Evolutionary conservation across 2,113 vertebrate genomes (phyloP).

Genomic region (Lasiurus cinereus): DNA sequence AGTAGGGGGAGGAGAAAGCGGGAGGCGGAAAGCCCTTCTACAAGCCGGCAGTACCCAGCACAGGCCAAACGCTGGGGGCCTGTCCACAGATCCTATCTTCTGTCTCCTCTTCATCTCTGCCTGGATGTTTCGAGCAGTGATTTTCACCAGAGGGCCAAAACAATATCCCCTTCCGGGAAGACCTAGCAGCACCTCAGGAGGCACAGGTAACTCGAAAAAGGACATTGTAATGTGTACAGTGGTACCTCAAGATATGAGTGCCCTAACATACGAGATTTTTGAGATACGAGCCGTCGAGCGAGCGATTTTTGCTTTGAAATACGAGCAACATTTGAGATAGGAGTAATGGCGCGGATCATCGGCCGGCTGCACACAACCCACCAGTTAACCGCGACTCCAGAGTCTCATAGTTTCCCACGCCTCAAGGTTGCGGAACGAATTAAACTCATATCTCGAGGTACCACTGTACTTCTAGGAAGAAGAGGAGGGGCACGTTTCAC

Average conservation of each 20-base stretch:
- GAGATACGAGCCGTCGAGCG: too few species aligned
- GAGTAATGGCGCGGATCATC: too few species aligned
- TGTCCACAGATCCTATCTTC: background rate
- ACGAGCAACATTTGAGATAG: too few species aligned
- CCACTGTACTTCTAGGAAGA: background rate
- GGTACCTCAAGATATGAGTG: too few species aligned
- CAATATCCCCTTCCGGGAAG: background rate
- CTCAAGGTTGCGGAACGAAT: too few species aligned
- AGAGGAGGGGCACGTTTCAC: background rate
- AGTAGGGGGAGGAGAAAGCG: background rate
- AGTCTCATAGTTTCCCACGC: too few species aligned
- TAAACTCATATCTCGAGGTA: too few species aligned
- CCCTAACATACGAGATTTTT: too few species aligned
- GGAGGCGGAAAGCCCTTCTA: background rate
- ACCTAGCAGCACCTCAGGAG: background rate
- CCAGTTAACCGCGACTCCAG: too few species aligned
- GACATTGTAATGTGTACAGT: background rate
- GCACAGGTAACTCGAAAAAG: background rate
- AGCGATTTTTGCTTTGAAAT: too few species aligned
- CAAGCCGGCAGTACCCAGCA: too few species aligned
- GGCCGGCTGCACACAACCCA: too few species aligned
- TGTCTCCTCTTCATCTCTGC: background rate
- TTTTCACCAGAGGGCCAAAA: background rate
- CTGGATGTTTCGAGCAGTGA: background rate
- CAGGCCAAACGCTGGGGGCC: background rate